Percentiles rank a stretch among this genome's conserved stretches.
Conservation (phyloP, 1,140 invertebrate genomes). For the Drosophila obscura region DNA sequence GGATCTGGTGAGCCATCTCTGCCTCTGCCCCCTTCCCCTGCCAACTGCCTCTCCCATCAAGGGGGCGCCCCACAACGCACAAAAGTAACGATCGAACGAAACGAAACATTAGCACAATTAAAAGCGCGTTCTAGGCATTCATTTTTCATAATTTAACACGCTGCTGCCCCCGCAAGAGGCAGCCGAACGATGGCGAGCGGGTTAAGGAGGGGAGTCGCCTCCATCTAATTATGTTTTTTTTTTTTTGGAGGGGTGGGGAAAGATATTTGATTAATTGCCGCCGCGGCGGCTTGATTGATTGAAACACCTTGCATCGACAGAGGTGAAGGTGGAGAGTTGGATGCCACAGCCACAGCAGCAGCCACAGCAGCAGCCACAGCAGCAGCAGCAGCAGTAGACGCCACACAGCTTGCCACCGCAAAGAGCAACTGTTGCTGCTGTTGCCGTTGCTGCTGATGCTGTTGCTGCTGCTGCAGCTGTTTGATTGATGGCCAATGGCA, state of each 20-base stretch:
- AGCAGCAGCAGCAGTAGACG: constrained; percentile 66
- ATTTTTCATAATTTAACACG: constrained; percentile 83
- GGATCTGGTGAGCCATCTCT: constrained; percentile 12
- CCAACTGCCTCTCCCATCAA: background rate
- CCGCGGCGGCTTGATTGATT: constrained; percentile 74
- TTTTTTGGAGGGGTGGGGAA: constrained; percentile 37
- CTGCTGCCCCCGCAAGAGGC: constrained; percentile 71
- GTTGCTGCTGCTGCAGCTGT: constrained; percentile 71
- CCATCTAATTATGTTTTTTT: constrained; percentile 79
- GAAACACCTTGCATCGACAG: constrained; percentile 20
- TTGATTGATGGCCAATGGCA: constrained; percentile 81
- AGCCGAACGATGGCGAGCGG: constrained; percentile 1
- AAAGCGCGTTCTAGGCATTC: constrained; percentile 79
- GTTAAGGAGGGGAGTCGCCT: constrained; percentile 58
- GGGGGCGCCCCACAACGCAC: constrained; percentile 16
- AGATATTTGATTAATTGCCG: constrained; percentile 79
- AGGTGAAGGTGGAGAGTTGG: background rate
- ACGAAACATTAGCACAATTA: constrained; percentile 79
- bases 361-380: constrained; percentile 56
- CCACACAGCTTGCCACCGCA: constrained; percentile 70
- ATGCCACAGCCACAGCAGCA: constrained; percentile 9
- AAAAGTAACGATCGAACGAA: constrained; percentile 9
- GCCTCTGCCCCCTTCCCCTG: constrained; percentile 16
- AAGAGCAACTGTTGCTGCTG: constrained; percentile 73
- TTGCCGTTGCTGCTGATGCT: constrained; percentile 58